Evolutionary conservation across 2,888 invertebrate genomes (phyloP).

Genomic region (Diarsia mendica): DNA sequence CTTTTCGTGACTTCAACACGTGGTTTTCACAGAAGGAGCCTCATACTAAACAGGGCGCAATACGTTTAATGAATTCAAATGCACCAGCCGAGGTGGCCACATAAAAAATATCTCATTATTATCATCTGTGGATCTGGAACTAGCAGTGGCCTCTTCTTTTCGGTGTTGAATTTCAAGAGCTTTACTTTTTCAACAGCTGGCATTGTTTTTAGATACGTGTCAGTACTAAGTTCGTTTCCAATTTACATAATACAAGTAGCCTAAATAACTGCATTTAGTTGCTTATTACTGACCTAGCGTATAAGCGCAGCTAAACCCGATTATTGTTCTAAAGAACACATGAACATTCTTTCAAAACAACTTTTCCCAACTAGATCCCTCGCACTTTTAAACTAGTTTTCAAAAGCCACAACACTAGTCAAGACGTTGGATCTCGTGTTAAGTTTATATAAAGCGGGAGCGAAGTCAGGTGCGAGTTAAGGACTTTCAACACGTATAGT

Average conservation of each 20-base stretch:
- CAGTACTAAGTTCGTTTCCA: too few species aligned
- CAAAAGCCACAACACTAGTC: slow-evolving; percentile 10
- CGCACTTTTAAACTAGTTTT: slow-evolving; percentile 17
- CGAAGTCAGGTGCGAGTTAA: neutral
- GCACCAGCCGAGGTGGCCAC: too few species aligned
- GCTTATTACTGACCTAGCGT: too few species aligned
- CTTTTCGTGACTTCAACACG: too few species aligned
- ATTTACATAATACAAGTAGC: neutral
- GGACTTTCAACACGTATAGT: slow-evolving; percentile 21
- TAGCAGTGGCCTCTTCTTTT: too few species aligned
- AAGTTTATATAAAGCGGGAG: slow-evolving; percentile 16
- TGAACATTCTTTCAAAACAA: neutral
- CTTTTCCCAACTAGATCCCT: neutral
- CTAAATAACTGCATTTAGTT: neutral
- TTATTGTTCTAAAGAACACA: neutral
- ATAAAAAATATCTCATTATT: neutral
- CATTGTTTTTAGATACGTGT: too few species aligned
- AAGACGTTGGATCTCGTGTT: slow-evolving; percentile 19
- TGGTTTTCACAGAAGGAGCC: too few species aligned
- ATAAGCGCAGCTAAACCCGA: neutral
- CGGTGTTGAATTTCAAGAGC: too few species aligned
- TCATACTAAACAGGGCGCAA: too few species aligned
- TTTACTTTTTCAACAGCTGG: too few species aligned
- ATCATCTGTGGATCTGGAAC: neutral
- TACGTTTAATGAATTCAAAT: too few species aligned